A percentile compares a stretch with the other conserved stretches of the same genome.
Conservation (phyloP, 1,140 invertebrate genomes). For the Diachasmimorpha longicaudata region DNA sequence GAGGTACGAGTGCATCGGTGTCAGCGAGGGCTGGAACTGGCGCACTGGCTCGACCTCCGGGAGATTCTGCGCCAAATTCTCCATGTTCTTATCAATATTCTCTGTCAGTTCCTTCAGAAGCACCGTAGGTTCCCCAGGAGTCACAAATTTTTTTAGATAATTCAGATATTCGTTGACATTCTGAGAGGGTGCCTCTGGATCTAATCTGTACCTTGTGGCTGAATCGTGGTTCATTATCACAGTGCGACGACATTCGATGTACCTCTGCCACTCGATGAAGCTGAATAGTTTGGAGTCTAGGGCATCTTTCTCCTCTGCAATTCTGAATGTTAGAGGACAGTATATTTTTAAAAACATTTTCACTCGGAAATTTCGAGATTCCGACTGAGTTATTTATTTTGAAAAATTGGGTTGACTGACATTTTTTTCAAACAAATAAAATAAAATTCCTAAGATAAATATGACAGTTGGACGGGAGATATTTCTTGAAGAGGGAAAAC, state of each 20-base stretch:
- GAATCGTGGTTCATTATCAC: slow-evolving; percentile 64
- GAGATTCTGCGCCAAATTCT: slow-evolving; percentile 32
- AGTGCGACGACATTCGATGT: slow-evolving; percentile 66
- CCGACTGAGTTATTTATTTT: too few relatives aligned
- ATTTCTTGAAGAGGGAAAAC: too few relatives aligned
- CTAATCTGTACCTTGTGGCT: slow-evolving; percentile 59
- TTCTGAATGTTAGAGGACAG: slow-evolving; percentile 35
- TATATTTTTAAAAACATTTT: too few relatives aligned
- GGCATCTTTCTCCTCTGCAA: slow-evolving; percentile 34
- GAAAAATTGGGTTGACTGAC: too few relatives aligned
- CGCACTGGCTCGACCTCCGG: slow-evolving; percentile 26
- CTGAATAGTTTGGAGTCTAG: slow-evolving; percentile 63
- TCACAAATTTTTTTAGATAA: slow-evolving; percentile 39
- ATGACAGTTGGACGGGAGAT: too few relatives aligned
- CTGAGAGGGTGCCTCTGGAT: slow-evolving; percentile 33
- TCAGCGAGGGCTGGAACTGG: slow-evolving; percentile 48
- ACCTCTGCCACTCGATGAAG: slow-evolving; percentile 69
- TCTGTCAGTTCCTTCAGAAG: slow-evolving; percentile 26
- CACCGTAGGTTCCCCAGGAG: not conserved
- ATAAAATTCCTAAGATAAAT: too few relatives aligned
- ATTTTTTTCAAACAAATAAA: too few relatives aligned
- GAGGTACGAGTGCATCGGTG: slow-evolving; percentile 51
- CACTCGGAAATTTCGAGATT: too few relatives aligned
- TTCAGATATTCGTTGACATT: slow-evolving; percentile 42
- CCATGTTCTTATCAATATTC: slow-evolving; percentile 38